Percentiles rank a stretch among this genome's conserved stretches.
Evolutionary conservation across 2,888 invertebrate species (phyloP).

Genomic region (Synanthedon myopaeformis): DNA sequence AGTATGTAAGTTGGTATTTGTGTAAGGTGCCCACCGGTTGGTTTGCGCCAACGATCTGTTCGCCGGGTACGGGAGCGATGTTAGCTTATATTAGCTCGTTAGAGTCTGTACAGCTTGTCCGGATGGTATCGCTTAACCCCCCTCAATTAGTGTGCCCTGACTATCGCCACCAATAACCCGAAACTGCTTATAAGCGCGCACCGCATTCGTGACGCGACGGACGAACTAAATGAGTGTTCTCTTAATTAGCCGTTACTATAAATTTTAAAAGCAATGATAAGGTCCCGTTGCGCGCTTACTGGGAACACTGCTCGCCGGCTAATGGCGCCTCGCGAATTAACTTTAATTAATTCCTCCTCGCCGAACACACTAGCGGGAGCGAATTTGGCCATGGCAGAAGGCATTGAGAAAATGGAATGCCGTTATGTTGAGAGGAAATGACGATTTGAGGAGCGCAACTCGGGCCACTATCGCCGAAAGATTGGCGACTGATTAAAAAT

Average conservation of each 20-base stretch:
- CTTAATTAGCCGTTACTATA: slow-evolving; percentile 63
- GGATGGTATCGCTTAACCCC: slow-evolving; percentile 44
- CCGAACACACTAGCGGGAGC: slow-evolving; percentile 8
- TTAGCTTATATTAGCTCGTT: slow-evolving; percentile 40
- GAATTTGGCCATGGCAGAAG: slow-evolving; percentile 2
- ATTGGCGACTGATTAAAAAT: slow-evolving; percentile 5
- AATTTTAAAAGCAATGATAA: slow-evolving; percentile 60
- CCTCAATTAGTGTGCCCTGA: slow-evolving; percentile 48
- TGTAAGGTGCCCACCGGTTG: neutral
- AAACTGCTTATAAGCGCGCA: slow-evolving; percentile 26
- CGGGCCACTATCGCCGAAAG: slow-evolving; percentile 4
- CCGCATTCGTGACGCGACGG: slow-evolving; percentile 47
- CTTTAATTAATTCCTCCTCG: slow-evolving; percentile 51
- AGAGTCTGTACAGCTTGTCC: slow-evolving; percentile 35
- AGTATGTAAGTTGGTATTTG: neutral
- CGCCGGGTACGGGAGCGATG: slow-evolving; percentile 9
- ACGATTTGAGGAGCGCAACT: slow-evolving; percentile 1
- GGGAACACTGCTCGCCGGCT: slow-evolving; percentile 31
- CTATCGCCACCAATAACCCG: slow-evolving; percentile 43
- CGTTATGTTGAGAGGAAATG: slow-evolving; percentile 5
- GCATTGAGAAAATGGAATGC: slow-evolving; percentile 3
- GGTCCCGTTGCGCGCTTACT: slow-evolving; percentile 46
- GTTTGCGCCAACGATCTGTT: slow-evolving; percentile 3
- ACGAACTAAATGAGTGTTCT: slow-evolving; percentile 47
- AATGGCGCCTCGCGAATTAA: slow-evolving; percentile 48